Evolutionary conservation across 2,888 invertebrate species (phyloP).

Genomic region (Cistogaster globosa): DNA sequence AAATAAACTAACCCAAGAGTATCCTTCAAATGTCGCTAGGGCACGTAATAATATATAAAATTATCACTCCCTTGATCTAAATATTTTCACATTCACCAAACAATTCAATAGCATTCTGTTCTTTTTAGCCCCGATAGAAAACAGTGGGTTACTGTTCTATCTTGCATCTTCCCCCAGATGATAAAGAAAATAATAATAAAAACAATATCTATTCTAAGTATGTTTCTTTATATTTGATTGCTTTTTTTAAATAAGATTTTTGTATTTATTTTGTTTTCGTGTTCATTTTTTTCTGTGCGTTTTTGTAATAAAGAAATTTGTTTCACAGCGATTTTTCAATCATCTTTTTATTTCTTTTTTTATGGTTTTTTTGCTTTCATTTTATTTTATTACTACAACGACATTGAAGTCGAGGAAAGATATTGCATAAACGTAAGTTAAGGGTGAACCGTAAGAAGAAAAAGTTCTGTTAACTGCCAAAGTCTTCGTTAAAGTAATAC

Average conservation of each 20-base stretch:
- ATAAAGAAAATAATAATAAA: background rate
- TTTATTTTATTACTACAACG: constrained; percentile 57
- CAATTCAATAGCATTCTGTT: too few relatives aligned
- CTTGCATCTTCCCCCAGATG: background rate
- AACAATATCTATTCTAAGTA: background rate
- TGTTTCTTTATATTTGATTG: constrained; percentile 27
- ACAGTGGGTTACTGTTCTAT: background rate
- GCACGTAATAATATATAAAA: too few relatives aligned
- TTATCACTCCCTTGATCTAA: too few relatives aligned
- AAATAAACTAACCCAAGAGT: too few relatives aligned
- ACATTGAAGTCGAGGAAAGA: constrained; percentile 16
- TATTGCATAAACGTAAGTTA: background rate
- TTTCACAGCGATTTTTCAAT: constrained; percentile 53
- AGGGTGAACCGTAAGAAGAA: constrained; percentile 8
- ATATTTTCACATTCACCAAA: too few relatives aligned
- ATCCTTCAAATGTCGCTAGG: too few relatives aligned
- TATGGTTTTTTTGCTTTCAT: background rate
- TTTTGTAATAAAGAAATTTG: constrained; percentile 53
- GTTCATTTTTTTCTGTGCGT: background rate
- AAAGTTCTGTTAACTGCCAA: background rate
- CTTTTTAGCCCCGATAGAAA: too few relatives aligned
- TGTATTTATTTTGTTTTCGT: constrained; percentile 10
- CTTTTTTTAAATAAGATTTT: constrained; percentile 3
- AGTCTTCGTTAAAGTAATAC: too few relatives aligned
- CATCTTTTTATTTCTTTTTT: constrained; percentile 46